Evolutionary conservation across 2,113 vertebrate genomes (phyloP).

Genomic region (Columba livia): DNA sequence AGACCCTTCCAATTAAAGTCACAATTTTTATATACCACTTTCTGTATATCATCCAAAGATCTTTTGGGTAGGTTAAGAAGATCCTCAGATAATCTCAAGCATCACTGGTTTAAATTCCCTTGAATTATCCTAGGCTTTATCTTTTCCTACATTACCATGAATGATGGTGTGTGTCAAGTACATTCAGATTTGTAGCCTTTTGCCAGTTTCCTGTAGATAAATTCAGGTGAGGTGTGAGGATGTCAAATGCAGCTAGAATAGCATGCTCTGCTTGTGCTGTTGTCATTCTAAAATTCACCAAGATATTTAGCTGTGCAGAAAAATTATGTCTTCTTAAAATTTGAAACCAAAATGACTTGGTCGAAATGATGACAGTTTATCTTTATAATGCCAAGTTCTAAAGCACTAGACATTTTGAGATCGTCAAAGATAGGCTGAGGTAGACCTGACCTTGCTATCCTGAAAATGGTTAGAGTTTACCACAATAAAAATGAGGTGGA

Average conservation of each 20-base stretch:
- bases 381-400: not conserved
- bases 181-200: not conserved
- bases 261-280: not conserved
- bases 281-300: not conserved
- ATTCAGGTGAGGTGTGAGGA: not conserved
- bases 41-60: not conserved
- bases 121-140: not conserved
- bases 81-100: conserved; percentile 28
- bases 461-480: not conserved
- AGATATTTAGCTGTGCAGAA: not conserved
- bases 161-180: not conserved
- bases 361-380: not conserved
- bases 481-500: not conserved
- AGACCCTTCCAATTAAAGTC: not conserved
- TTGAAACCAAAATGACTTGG: not conserved
- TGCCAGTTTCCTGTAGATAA: not conserved
- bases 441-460: not conserved
- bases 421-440: not conserved
- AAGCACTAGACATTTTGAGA: not conserved
- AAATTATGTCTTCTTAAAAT: not conserved
- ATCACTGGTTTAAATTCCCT: conserved; percentile 32
- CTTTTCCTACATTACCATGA: not conserved
- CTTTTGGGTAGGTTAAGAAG: not conserved
- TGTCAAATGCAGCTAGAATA: not conserved
- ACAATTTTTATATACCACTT: not conserved